Evolutionary conservation across 2,888 invertebrate species (phyloP), one percentile per base, ranked within the genome.

Genomic region (Sarcophaga carnaria): DNA sequence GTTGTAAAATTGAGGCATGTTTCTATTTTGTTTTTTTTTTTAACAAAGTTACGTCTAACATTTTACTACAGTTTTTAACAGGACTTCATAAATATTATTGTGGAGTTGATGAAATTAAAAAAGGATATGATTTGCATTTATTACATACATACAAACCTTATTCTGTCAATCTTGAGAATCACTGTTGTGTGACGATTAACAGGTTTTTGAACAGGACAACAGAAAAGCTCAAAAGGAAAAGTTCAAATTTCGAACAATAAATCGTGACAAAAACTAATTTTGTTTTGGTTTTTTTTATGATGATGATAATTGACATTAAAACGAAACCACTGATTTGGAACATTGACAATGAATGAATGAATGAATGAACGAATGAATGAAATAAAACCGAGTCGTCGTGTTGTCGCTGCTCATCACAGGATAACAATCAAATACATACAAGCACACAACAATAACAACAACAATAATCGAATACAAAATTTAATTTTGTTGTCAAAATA

Each of bases 241-340:
- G 17, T 5, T 12, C 14, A 54, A 54, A 54, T 54, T 54, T 54
- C 54, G 5, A 14, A 14, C 54, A 54, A 47, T 37, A 27, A 66
- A 54, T 78, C 83, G 78, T 83, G 78, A 78, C 67, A 78, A 79
- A 83, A 78, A 74, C 67, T 83, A 79, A 74, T 79, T 83, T 83
- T 22, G 64, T 60, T 79, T 83, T 83, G 37, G 64, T 60, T 83
- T 83, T 49, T 71, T 25, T 37, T 49, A 63, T 69, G 14, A 63
- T 79, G 54, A 70, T 64, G 63, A 60, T 74, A 69, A 27, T 59
- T 79, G 79, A 79, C 69, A 79, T n/a, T 22, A 25, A 79, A 79
- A 67, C n/a, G 20, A 49, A 82, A 37, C 63, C 83, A 75, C 49
- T 79, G 79, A 66, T 63, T 75, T 79, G 74, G 69, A 79, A 79